A percentile compares a stretch with the other conserved stretches of the same genome.
phyloP scores from a whole-genome alignment of 2,888 invertebrate genomes.

The Orthonevra nobilis region DNA sequence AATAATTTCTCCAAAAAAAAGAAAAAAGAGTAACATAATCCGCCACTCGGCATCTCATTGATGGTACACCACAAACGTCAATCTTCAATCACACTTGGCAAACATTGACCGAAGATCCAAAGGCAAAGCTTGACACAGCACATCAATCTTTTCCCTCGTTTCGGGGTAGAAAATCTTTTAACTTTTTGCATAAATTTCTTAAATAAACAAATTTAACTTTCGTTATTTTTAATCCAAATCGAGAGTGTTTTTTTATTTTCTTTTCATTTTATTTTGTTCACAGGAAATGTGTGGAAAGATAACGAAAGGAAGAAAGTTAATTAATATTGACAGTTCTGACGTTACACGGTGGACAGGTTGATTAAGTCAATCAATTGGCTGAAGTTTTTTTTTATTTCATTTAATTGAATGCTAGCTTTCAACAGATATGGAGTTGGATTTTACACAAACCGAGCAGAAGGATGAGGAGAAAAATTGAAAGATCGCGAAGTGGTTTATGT shows the following conservation, averaged over 20 bases:
- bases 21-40: background rate
- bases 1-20: background rate
- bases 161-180: background rate
- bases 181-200: slow-evolving; percentile 26
- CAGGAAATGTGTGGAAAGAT: no score
- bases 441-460: no score
- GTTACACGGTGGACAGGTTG: no score
- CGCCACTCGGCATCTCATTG: background rate
- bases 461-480: no score
- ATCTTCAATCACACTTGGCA: slow-evolving; percentile 8
- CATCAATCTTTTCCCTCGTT: slow-evolving; percentile 4
- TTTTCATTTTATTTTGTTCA: background rate
- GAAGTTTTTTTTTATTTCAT: no score
- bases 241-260: slow-evolving; percentile 35
- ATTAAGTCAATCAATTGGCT: no score
- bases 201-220: slow-evolving; percentile 26
- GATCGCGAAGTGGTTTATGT: no score
- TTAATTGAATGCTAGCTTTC: no score
- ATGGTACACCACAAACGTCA: background rate
- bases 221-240: no score
- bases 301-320: no score
- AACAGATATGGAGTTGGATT: no score
- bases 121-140: slow-evolving; percentile 23
- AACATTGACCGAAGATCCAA: slow-evolving; percentile 8
- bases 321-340: no score